These are phyloP conservation scores for Coregonus ussuriensis DNA, from an alignment of 2,797 vertebrate species.

Conservation along the genomic window DNA sequence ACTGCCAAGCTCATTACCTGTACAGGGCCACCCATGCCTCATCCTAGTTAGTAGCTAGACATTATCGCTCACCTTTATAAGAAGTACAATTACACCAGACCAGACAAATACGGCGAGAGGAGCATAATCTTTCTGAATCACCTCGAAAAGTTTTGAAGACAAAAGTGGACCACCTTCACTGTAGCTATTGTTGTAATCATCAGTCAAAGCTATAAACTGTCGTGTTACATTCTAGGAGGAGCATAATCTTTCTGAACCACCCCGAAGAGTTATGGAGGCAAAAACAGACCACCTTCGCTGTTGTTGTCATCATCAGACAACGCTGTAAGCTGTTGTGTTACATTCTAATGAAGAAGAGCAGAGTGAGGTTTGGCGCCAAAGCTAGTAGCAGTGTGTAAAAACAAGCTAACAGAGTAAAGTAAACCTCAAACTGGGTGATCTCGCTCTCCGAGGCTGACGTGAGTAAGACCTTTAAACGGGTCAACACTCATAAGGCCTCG, in stretches of 20 bases:
- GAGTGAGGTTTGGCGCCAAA: background rate
- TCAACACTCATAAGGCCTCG: too few relatives aligned
- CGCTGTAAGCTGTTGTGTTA: background rate
- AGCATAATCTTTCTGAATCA: slow-evolving; percentile 63
- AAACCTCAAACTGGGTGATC: too few relatives aligned
- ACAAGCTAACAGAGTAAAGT: background rate
- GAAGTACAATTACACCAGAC: slow-evolving; percentile 53
- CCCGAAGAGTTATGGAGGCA: background rate
- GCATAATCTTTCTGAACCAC: slow-evolving; percentile 30
- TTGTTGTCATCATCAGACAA: background rate
- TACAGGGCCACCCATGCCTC: slow-evolving; percentile 40
- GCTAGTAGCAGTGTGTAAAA: background rate
- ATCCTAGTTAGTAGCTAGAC: slow-evolving; percentile 42
- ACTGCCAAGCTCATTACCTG: slow-evolving; percentile 64
- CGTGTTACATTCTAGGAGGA: slow-evolving; percentile 26
- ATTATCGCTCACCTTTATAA: slow-evolving; percentile 44
- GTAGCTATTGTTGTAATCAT: slow-evolving; percentile 18
- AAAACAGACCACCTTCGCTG: background rate
- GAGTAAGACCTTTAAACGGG: too few relatives aligned
- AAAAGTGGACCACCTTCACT: background rate
- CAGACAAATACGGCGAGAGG: slow-evolving; percentile 52
- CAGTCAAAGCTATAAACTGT: background rate
- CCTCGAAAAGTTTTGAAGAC: slow-evolving; percentile 42
- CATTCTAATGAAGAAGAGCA: background rate
- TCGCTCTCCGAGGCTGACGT: too few relatives aligned